Evolutionary conservation across 2,888 invertebrate genomes (phyloP).

Genomic region (Meta bourneti): DNA sequence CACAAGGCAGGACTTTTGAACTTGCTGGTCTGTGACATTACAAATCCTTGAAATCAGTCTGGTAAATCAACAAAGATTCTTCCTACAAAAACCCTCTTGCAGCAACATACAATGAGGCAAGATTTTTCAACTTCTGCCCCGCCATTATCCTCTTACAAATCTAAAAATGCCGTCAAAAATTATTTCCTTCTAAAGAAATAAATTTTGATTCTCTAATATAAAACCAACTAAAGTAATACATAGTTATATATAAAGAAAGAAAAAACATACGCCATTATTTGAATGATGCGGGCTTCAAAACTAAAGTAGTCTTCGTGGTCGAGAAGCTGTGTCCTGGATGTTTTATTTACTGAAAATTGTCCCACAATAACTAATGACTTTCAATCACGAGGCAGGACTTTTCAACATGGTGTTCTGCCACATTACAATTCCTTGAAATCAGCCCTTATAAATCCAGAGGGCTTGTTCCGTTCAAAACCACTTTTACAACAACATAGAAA

Average conservation of each 20-base stretch:
- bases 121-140: too few species aligned
- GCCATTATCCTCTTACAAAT: too few species aligned
- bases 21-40: background rate
- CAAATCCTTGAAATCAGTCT: background rate
- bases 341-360: background rate
- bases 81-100: background rate
- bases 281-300: too few species aligned
- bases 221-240: background rate
- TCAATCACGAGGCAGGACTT: background rate
- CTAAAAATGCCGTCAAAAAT: background rate
- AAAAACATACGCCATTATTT: background rate
- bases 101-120: too few species aligned
- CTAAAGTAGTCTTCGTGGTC: too few species aligned
- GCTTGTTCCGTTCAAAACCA: too few species aligned
- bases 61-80: constrained; percentile 1
- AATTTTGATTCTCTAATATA: background rate
- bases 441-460: constrained; percentile 15
- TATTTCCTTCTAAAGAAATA: background rate
- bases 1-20: background rate
- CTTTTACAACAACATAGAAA: too few species aligned
- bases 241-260: background rate
- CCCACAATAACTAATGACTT: background rate
- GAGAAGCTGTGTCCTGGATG: background rate
- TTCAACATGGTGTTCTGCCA: background rate
- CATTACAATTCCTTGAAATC: background rate